phyloP scores from a whole-genome alignment of 2,888 invertebrate species.

The Hirudinaria manillensis region DNA sequence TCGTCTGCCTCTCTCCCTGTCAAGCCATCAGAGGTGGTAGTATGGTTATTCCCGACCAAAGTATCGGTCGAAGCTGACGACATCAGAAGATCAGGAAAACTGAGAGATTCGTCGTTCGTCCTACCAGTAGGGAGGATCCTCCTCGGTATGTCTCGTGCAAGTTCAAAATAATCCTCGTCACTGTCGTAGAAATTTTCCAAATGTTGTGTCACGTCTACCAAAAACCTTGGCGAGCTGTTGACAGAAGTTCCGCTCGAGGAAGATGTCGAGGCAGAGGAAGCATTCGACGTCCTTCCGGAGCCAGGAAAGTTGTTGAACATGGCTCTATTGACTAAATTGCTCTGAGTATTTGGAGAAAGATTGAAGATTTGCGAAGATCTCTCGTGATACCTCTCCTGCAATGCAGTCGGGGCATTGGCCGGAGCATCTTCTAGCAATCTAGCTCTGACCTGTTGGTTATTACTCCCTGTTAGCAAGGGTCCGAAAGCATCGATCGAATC shows the following conservation, averaged over 20 bases:
- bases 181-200: conserved; percentile 2
- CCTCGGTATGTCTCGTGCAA: neutral
- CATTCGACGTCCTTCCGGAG: neutral
- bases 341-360: too few relatives aligned
- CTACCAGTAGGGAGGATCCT: neutral
- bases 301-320: neutral
- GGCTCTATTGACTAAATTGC: neutral
- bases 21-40: too few relatives aligned
- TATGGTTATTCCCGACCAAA: neutral
- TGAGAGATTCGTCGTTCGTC: neutral
- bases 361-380: too few relatives aligned
- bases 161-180: neutral
- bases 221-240: too few relatives aligned
- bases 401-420: too few relatives aligned
- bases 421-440: too few relatives aligned
- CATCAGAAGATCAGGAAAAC: neutral
- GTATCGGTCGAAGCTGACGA: neutral
- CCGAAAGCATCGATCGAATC: too few relatives aligned
- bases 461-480: too few relatives aligned
- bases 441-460: too few relatives aligned
- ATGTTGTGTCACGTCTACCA: neutral
- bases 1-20: neutral
- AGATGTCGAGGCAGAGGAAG: neutral
- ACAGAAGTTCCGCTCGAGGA: neutral
- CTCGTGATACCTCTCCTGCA: too few relatives aligned